Percentiles rank a stretch among this genome's conserved stretches.
Conservation (phyloP, 2,797 vertebrate species). For the Premnoplex brunnescens region DNA sequence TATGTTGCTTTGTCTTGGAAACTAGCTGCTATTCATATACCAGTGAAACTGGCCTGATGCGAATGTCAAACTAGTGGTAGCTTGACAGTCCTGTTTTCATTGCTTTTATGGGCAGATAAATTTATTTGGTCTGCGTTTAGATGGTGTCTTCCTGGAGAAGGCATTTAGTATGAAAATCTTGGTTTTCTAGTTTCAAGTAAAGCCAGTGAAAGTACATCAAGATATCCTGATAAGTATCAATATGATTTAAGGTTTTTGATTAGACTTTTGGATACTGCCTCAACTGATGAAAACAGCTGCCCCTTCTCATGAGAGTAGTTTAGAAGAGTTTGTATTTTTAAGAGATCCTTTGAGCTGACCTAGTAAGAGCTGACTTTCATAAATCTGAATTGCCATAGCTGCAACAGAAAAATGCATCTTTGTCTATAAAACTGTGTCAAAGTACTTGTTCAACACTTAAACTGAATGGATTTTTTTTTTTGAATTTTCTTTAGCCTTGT, state of each 20-base stretch:
- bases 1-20: background rate
- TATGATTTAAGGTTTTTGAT: background rate
- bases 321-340: background rate
- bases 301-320: background rate
- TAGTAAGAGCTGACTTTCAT: background rate
- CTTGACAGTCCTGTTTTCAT: background rate
- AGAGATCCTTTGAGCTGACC: background rate
- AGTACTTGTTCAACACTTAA: background rate
- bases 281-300: background rate
- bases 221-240: background rate
- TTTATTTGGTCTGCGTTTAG: background rate
- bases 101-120: background rate
- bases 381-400: background rate
- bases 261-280: background rate
- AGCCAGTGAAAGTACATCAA: background rate
- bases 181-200: background rate
- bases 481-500: conserved; percentile 81
- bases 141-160: background rate
- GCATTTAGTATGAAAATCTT: background rate
- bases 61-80: background rate
- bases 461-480: background rate
- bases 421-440: background rate
- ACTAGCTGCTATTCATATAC: background rate
- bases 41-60: background rate
- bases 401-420: background rate